Percentiles rank a stretch among this genome's conserved stretches.
phyloP scores from a whole-genome alignment of 2,113 vertebrate genomes.

The Mobula birostris region DNA sequence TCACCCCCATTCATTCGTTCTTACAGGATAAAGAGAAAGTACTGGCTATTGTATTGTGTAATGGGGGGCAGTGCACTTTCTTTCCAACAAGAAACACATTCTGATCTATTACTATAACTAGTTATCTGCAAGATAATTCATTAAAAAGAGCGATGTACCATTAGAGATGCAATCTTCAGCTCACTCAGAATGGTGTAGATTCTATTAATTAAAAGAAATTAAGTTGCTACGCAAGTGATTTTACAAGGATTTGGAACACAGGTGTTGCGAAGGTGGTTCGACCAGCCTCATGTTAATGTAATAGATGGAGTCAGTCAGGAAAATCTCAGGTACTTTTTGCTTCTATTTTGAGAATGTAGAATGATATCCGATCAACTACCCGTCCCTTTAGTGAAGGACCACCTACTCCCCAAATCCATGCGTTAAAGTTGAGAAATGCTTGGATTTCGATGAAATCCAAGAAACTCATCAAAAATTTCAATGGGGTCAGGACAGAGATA shows the following conservation, averaged over 20 bases:
- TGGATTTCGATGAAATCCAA: too few relatives aligned
- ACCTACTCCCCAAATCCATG: neutral
- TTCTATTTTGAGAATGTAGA: neutral
- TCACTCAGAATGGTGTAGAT: neutral
- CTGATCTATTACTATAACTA: neutral
- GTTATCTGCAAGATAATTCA: slow-evolving; percentile 4
- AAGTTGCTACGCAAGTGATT: neutral
- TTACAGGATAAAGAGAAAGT: neutral
- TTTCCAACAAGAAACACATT: neutral
- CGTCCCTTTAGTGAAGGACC: neutral
- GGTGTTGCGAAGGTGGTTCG: neutral
- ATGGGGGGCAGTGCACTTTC: neutral
- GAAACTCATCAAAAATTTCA: too few relatives aligned
- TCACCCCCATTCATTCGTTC: neutral
- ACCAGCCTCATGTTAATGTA: neutral
- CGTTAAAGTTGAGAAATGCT: too few relatives aligned
- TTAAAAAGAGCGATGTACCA: neutral
- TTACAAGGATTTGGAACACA: neutral
- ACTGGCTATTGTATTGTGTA: neutral
- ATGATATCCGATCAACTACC: neutral
- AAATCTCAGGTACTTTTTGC: neutral
- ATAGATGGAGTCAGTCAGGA: neutral
- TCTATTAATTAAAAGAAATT: slow-evolving; percentile 23
- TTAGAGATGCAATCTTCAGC: slow-evolving; percentile 9
- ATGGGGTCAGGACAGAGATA: too few relatives aligned